Evolutionary conservation across 2,888 invertebrate genomes (phyloP), one percentile per base, ranked within the genome.

Genomic region (Tinea semifulvella): DNA sequence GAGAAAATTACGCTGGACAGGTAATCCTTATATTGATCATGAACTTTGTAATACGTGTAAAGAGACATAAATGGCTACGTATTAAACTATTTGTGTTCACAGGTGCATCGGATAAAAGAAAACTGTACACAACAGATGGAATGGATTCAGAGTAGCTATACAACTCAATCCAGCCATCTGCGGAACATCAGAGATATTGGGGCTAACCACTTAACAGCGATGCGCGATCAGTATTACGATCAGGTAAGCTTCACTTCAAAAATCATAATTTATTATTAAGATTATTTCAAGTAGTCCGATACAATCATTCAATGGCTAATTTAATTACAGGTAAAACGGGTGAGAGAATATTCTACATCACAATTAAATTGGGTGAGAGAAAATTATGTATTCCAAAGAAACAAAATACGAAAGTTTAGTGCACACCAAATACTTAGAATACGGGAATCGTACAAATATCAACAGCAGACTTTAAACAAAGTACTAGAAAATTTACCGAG

Each of bases 101-200:
- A 42, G 89, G 94, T 96, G 54, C 90, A 91, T 68, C 85, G 92
- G 52, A 95, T 97, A 57, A 91, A 92, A 61, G 96, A 96, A 61
- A 96, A 97, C 63, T 97, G 96, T 65, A 87, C 90, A 18, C 92
- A 92, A 64, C 96, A 96, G 77, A 91, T 96, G 79, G 96, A 96
- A 59, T 93, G 93, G 88, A 92, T 97, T 53, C 90, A 95, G 60
- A 92, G 88, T 62, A 96, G 94, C 65, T 97, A 97, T 68, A 89
- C 91, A 56, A 85, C 88, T 26, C 96, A 96, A 73, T 88, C 93
- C 40, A 91, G 89, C 57, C 91, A 94, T 65, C 82, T 95, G 44
- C 87, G 89, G 56, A 94, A 94, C 61, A 91, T 97, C 56, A 84
- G 95, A 50, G 96, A 96, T 61, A 96, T 95, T 65, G 96, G 97